Evolutionary conservation across 2,113 vertebrate genomes (phyloP).

Genomic region (Tragelaphus buxtoni): DNA sequence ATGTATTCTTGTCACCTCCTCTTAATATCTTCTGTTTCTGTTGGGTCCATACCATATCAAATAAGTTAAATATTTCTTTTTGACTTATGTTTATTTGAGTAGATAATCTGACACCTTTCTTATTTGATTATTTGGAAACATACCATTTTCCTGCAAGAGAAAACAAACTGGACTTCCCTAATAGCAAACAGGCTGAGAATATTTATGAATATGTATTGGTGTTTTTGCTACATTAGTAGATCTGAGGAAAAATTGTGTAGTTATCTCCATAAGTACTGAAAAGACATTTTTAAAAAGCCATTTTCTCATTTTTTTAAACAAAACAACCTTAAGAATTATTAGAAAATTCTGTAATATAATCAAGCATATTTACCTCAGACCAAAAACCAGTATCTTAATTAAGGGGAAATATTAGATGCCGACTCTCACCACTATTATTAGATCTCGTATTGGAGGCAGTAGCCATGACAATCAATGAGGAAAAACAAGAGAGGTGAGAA

Average conservation of each 20-base stretch:
- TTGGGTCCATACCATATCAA: background rate
- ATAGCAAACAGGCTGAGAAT: background rate
- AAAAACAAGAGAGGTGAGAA: background rate
- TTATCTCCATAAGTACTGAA: background rate
- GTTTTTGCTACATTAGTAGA: background rate
- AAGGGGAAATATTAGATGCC: background rate
- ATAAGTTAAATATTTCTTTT: background rate
- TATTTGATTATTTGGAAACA: conserved; percentile 30
- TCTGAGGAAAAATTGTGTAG: background rate
- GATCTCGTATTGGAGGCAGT: background rate
- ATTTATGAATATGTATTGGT: background rate
- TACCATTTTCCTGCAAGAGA: conserved; percentile 2
- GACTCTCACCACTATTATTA: background rate
- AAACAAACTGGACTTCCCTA: background rate
- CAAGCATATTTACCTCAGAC: background rate
- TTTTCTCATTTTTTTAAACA: background rate
- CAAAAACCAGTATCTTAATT: background rate
- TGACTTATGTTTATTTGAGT: background rate
- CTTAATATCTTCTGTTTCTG: too few species aligned
- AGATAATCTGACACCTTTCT: conserved; percentile 8
- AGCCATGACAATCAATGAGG: background rate
- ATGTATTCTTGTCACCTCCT: too few species aligned
- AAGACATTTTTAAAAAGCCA: background rate
- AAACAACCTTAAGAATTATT: background rate
- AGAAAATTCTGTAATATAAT: background rate